Base-by-base conservation (phyloP, 2,888 invertebrate genomes). In the Cetonia aurata region DNA sequence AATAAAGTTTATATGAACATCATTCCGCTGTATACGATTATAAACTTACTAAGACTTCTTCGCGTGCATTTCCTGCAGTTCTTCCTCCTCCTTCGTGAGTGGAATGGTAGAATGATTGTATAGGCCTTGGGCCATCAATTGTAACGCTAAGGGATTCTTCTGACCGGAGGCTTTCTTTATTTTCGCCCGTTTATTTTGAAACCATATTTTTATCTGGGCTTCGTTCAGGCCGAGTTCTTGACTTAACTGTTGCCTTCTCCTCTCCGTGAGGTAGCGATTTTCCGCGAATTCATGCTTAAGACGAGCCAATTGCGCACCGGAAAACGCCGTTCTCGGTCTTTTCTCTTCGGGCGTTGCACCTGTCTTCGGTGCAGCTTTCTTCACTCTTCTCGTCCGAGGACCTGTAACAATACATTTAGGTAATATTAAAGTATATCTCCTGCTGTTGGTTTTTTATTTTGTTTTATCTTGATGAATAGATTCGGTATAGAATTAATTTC, bases 151-250 rank as follows among this genome's bases (percentile, higher is more conserved):
- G 0, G 94, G 93, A 84, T 96, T 94, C 80, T 93, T 91, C 77
- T 93, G 92, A 0, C 96, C 96, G 0, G 91, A 90, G 0, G 95
- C 90, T 83, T 98, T 98, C 88, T 98, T 98, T 84, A 97, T 93
- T 86, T 98, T 98, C 74, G 98, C 98, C 13, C 98, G 88, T 84
- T 98, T 97, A 86, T 98, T 97, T 87, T 98, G 96, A 87, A 96
- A 96, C 96, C 96, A 97, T 84, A 97, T 96, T 88, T 97, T 97
- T 83, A 96, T 98, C 86, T 98, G 98, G 0, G 96, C 96, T 84
- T 99, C 98, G 79, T 98, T 97, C 72, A 98, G 88, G 0, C 95
- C 94, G 71, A 98, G 87, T 80, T 97, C 96, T 3, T 92, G 89
- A n/a, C 97, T 96, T 73, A 98, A 86, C 75, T 95, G 92, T 83